Conservation (phyloP, 2,888 invertebrate species). For the Drosophila pseudotalamancana region DNA sequence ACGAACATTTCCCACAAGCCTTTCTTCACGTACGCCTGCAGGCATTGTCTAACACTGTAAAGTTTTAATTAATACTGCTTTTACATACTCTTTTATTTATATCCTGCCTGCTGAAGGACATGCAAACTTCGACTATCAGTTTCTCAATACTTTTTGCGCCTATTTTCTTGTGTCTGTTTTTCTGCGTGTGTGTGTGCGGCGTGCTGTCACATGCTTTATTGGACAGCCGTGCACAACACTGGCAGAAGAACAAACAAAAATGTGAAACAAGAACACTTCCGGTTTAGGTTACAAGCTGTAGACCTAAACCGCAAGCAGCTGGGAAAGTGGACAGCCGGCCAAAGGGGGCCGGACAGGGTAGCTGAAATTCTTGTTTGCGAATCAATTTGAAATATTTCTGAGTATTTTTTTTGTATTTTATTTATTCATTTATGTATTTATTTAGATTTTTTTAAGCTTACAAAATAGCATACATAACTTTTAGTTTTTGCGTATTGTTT, state of each 20-base stretch:
- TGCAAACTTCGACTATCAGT: slow-evolving; percentile 1
- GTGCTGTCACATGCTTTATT: slow-evolving; percentile 22
- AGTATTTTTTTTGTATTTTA: slow-evolving; percentile 15
- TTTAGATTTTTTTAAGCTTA: slow-evolving; percentile 70
- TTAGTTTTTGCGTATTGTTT: slow-evolving; percentile 58
- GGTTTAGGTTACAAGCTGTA: slow-evolving; percentile 24
- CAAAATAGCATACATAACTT: slow-evolving; percentile 74
- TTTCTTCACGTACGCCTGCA: too few species aligned
- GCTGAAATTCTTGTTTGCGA: slow-evolving; percentile 11
- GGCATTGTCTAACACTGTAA: background rate
- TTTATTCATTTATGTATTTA: slow-evolving; percentile 60
- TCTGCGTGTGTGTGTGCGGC: background rate
- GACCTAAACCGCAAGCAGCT: slow-evolving; percentile 15
- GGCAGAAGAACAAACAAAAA: slow-evolving; percentile 3
- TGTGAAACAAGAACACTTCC: slow-evolving; percentile 24
- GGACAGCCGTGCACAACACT: slow-evolving; percentile 21
- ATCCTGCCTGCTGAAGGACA: background rate
- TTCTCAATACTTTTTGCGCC: background rate
- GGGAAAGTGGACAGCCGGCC: background rate
- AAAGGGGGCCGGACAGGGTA: background rate
- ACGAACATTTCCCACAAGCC: too few species aligned
- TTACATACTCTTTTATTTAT: too few species aligned
- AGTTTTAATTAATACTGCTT: too few species aligned
- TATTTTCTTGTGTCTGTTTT: background rate
- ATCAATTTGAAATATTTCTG: slow-evolving; percentile 23